Base-by-base conservation (phyloP, 2,797 vertebrate genomes). In the Eospalax fontanierii region DNA sequence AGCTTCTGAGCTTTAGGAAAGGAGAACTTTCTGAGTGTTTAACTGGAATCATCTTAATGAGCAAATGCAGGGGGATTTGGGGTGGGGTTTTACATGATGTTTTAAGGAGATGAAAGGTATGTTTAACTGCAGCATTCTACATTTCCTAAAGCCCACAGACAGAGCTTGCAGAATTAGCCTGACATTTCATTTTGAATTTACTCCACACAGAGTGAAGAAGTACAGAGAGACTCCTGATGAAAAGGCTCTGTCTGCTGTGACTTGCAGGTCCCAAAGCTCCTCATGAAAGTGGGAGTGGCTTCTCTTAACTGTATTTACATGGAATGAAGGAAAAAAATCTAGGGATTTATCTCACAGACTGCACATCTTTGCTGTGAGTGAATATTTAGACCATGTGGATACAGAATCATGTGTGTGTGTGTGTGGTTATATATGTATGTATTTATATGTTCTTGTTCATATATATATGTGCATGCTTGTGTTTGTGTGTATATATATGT, bases 181-280 rank as follows among this genome's bases (percentile, higher is more conserved):
- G 68, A 33, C n/a, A 57, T 76, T 94, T 92, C 63, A 35, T 86
- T 82, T 93, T 35, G 28, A 73, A 90, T 96, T 90, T 76, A 22
- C 63, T 92, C 26, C 6, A 61, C 2, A 43, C 15, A 14, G n/a
- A 90, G n/a, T 14, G 70, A 94, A 79, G 61, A 91, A 59, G 80
- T 59, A 46, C 46, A 71, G n/a, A 71, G 59, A 82, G 24, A 50
- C 22, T 78, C 93, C 92, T 76, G 59, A 86, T n/a, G 22, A 66
- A 74, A 81, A 65, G n/a, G 7, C 24, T 40, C 22, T 28, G 24
- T 80, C n/a, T 90, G 43, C 35, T 33, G n/a, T 65, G 82, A 59
- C 33, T 57, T 66, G 74, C 33, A 61, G 63, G 40, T 54, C n/a
- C 40, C 33, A 61, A 57, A 79, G 65, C 54, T 14, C n/a, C 63